phyloP scores from a whole-genome alignment of 2,888 invertebrate species.

The Stenchaetothrips biformis region DNA sequence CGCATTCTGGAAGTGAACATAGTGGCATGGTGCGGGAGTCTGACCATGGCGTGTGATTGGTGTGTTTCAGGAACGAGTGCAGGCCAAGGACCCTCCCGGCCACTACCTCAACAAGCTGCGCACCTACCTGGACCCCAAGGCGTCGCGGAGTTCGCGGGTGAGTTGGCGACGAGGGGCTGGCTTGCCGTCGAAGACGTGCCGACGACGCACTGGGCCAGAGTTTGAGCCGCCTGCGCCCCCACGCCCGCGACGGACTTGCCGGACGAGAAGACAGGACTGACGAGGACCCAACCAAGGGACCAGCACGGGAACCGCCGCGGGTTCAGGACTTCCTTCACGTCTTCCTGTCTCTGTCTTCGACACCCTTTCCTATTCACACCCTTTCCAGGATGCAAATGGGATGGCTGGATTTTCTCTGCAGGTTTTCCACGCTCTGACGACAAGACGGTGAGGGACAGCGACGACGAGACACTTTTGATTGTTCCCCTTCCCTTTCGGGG shows the following conservation, averaged over 20 bases:
- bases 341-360: background rate
- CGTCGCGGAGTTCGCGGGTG: constrained; percentile 90
- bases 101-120: constrained; percentile 93
- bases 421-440: too few relatives aligned
- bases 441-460: too few relatives aligned
- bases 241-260: too few relatives aligned
- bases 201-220: too few relatives aligned
- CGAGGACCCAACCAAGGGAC: background rate
- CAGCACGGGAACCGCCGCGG: background rate
- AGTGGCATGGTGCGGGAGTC: too few relatives aligned
- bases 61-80: constrained; percentile 82
- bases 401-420: too few relatives aligned
- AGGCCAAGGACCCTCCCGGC: constrained; percentile 95
- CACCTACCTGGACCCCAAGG: constrained; percentile 94
- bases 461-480: too few relatives aligned
- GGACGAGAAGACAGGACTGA: too few relatives aligned
- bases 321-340: background rate
- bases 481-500: too few relatives aligned
- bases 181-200: too few relatives aligned
- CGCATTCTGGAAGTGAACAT: constrained; percentile 21
- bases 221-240: too few relatives aligned
- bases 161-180: constrained; percentile 45
- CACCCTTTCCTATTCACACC: background rate
- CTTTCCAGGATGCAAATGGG: background rate
- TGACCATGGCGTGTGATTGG: background rate